Conservation (phyloP, 2,113 vertebrate genomes). For the Oreochromis aureus region DNA sequence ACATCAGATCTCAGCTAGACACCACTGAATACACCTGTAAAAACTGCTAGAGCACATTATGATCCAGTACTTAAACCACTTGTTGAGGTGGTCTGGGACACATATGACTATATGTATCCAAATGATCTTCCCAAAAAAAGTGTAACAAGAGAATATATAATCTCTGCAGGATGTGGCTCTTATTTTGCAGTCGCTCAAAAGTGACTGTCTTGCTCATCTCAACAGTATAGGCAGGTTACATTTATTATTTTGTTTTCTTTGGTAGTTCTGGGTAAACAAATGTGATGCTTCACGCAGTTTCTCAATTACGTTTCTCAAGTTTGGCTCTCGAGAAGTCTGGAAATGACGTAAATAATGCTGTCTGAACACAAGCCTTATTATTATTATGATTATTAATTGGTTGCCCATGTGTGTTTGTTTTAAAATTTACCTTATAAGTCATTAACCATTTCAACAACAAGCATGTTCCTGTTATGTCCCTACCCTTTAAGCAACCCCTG, state of each 20-base stretch:
- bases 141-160: not conserved
- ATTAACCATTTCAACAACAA: not conserved
- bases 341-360: not conserved
- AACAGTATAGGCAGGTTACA: not conserved
- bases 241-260: not conserved
- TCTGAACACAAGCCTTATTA: not conserved
- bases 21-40: not conserved
- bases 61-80: not conserved
- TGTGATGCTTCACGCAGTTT: not conserved
- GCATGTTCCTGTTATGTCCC: not conserved
- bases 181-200: not conserved
- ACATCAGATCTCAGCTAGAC: not conserved
- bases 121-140: not conserved
- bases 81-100: not conserved
- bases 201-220: not conserved
- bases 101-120: not conserved
- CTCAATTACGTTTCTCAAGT: not conserved
- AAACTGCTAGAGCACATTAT: not conserved
- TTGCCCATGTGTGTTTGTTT: not conserved
- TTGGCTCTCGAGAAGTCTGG: not conserved
- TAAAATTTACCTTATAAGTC: not conserved
- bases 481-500: not conserved
- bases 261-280: not conserved
- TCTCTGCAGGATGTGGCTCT: not conserved
- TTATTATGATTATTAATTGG: not conserved